Evolutionary conservation across 2,113 vertebrate species (phyloP), one percentile per base, ranked within the genome.

Genomic region (Oxygymnocypris stewartii): DNA sequence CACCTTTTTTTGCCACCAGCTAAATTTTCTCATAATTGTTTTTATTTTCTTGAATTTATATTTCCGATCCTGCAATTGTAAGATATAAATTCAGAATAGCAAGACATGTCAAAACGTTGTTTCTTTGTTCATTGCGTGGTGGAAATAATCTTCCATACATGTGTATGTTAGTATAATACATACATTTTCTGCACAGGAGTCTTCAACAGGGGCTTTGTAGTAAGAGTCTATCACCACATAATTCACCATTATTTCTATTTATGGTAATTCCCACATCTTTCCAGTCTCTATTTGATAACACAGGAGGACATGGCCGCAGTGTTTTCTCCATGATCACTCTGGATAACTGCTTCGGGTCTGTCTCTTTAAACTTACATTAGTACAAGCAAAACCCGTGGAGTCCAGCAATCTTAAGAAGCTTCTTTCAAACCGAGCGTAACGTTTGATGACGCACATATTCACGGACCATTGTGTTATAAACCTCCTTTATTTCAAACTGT

Each of bases 261-360:
- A 75, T 76, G 73, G 42, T 76, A 5, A 76, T 76, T 76, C 13
- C 71, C 40, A 75, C 40, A 75, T 40, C n/a, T 75, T 75, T 25
- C 4, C 23, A 25, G 23, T 75, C 73, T 75, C 42, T 47, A 25
- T 44, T 25, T 75, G 71, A 74, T 75, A 44, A 75, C 71, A 44
- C 73, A 13, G 73, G 12, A 75, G 40, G 40, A 75, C 40, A 25
- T 75, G 73, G 5, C 40, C 9, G 11, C 40, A 44, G 73, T 47
- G 40, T 75, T 75, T 23, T 75, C 44, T 75, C 73, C 73, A 44
- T 75, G 42, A 47, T 47, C 42, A 14, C 40, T 75, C 73, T 75
- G 42, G 42, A 75, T 47, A 47, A 47, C 25, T 75, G 73, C 11
- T 47, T 25, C 11, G 2, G 73, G 73, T 11, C 42, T 47, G n/a